Base-by-base conservation (phyloP, 2,888 invertebrate genomes). In the Apodemia duryi region DNA sequence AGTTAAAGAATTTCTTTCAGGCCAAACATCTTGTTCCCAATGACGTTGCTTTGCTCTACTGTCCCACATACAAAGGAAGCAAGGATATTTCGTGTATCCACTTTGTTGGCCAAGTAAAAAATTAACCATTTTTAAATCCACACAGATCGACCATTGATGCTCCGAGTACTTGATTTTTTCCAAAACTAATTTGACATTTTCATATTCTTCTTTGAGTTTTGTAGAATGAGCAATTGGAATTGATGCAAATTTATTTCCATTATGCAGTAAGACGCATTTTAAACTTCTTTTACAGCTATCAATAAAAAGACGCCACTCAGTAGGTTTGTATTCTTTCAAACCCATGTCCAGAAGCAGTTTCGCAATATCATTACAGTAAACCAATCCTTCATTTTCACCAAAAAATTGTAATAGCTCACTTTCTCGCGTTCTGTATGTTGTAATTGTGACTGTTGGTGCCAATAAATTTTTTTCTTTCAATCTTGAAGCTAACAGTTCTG, bases 21-120 rank as follows among this genome's bases (percentile, higher is more conserved):
- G 61, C 61, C 61, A 61, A 61, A 38, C 61, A 38, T 61, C 38
- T 38, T 61, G 32, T 11, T 38, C 6, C 61, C 13, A 61, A 13
- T 61, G 61, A 38, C 13, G 35, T 61, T 61, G 32, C n/a, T n/a
- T n/a, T n/a, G n/a, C n/a, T n/a, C n/a, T n/a, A n/a, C 64, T 64
- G 38, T 66, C 63, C 63, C 66, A 66, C 6, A 66, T 4, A 63
- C 66, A 66, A 43, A 63, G 0, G 21, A 63, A 66, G 10, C 61
- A 65, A 29, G 62, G 65, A 13, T 62, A 43, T 43, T 43, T 43
- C 43, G 43, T 43, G 10, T 43, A 43, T 43, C 43, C 43, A 43
- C 43, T 43, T 43, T 43, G 10, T 43, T 43, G 9, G 11, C 43
- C 10, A 43, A 43, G 43, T 43, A 35, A 35, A 35, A 35, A 35